Base-by-base conservation (phyloP, 2,113 vertebrate species). In the Apeltes quadracus region DNA sequence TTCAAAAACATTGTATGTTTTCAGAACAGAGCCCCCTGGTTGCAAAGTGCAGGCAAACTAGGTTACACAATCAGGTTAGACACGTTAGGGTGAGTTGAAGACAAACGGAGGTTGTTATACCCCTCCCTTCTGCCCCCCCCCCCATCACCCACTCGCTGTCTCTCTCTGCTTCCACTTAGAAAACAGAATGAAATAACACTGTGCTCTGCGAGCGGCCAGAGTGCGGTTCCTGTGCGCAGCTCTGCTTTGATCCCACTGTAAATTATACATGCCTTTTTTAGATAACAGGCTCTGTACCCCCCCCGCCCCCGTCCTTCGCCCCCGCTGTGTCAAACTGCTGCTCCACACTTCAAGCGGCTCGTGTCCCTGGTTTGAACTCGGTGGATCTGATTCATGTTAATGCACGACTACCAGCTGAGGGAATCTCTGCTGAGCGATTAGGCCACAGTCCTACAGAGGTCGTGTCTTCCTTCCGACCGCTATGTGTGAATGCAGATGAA, bases 251-350 rank as follows among this genome's bases (percentile, higher is more conserved):
- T 89, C 80, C 75, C 20, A 6, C 72, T 61, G 69, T 87, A 87
- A 85, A 88, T 88, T 87, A 89, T 89, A 81, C 79, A 86, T 67
- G 61, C 25, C 77, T 85, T 80, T n/a, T 87, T 79, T 71, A 80
- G 83, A 87, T 79, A 78, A 82, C 81, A 64, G 76, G 53, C 82
- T 83, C 67, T 12, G 71, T 54, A 63, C 71, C 82, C 67, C 81
- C 87, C 53, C 74, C 86, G 2, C 67, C 82, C 87, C 53, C 74
- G 84, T 5, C 67, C 82, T 29, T 5, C 29, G 29, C 82, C 67
- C 82, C 87, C 53, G 74, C 86, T 10, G 75, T 72, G 82, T 57
- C 64, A 14, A 70, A 48, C 78, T 22, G 48, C 51, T 48, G 56
- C 82, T 78, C 71, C 56, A 1, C 46, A 48, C 76, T 39, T 63